A percentile compares a stretch with the other conserved stretches of the same genome.
These are phyloP conservation scores for Trachymyrmex septentrionalis DNA, from an alignment of 1,140 invertebrate species.

Conservation along the genomic window DNA sequence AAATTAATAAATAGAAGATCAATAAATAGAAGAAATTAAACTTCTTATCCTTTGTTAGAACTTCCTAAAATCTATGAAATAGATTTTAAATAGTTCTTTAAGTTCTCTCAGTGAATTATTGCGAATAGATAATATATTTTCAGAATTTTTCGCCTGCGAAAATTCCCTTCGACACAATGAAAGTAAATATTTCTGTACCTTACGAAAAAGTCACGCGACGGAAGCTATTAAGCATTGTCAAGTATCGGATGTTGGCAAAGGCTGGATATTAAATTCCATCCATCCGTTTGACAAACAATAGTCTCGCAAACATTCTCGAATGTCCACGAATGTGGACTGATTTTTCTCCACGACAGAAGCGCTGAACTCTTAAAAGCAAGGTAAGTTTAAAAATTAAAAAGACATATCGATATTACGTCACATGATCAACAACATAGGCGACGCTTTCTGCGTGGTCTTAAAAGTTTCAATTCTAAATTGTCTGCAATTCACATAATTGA, in stretches of 20 bases:
- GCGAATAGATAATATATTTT: background rate
- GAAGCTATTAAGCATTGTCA: background rate
- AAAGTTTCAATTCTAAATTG: constrained; percentile 62
- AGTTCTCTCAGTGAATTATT: background rate
- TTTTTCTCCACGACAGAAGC: constrained; percentile 7
- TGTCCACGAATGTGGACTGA: constrained; percentile 49
- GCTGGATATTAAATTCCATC: constrained; percentile 56
- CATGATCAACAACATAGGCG: constrained; percentile 3
- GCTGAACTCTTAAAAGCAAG: constrained; percentile 1
- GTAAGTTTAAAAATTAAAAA: constrained; percentile 29
- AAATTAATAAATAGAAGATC: background rate
- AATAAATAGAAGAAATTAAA: background rate
- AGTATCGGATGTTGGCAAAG: constrained; percentile 34
- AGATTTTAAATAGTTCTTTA: background rate
- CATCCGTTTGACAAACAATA: constrained; percentile 10
- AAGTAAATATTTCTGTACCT: constrained; percentile 22
- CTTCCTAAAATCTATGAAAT: background rate
- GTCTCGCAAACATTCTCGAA: constrained; percentile 6
- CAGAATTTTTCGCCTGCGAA: background rate
- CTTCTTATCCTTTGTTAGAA: background rate
- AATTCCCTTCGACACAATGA: background rate
- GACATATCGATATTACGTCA: constrained; percentile 22
- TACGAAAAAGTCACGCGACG: background rate
- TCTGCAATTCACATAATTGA: constrained; percentile 43
- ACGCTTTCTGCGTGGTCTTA: constrained; percentile 14